Percentiles rank a stretch among this genome's conserved stretches.
Conservation (phyloP, 2,113 vertebrate species). For the Corythoichthys haematopterus region DNA sequence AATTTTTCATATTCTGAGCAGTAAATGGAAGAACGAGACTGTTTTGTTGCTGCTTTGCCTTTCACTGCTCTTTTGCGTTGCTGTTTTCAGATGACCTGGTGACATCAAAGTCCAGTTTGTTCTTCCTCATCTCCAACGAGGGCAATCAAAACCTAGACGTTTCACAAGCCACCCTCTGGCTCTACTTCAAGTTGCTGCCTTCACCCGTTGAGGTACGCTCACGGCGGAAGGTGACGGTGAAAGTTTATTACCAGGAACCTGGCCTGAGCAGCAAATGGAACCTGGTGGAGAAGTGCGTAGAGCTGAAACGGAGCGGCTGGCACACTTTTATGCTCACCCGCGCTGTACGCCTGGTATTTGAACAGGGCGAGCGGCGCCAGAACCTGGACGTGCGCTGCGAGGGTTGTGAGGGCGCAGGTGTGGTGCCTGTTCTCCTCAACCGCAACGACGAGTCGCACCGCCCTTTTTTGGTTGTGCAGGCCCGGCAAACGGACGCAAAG, state of each 20-base stretch:
- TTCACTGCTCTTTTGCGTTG: not conserved
- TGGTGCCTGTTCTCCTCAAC: constrained; percentile 81
- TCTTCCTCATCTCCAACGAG: constrained; percentile 93
- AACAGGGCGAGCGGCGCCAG: constrained; percentile 85
- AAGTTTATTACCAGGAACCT: constrained; percentile 89
- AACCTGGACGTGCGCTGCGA: constrained; percentile 93
- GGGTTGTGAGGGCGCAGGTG: constrained; percentile 81
- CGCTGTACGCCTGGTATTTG: constrained; percentile 83
- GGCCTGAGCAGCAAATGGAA: constrained; percentile 82
- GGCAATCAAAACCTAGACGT: constrained; percentile 92
- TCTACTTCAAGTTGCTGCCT: constrained; percentile 90
- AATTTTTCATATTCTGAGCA: not conserved
- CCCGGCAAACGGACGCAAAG: constrained; percentile 78
- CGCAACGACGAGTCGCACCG: constrained; percentile 85
- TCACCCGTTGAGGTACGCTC: constrained; percentile 76
- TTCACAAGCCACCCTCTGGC: constrained; percentile 90
- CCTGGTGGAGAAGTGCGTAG: constrained; percentile 90
- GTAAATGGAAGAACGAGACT: not conserved
- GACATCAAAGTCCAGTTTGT: constrained; percentile 88
- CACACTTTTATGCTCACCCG: constrained; percentile 90
- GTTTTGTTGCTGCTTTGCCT: not conserved
- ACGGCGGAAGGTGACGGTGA: constrained; percentile 85
- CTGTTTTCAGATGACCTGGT: constrained; percentile 81
- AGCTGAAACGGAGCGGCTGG: constrained; percentile 93
- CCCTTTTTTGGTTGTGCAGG: constrained; percentile 92